These are phyloP conservation scores for Latheticus oryzae DNA, from an alignment of 2,888 invertebrate species.

Conservation along the genomic window DNA sequence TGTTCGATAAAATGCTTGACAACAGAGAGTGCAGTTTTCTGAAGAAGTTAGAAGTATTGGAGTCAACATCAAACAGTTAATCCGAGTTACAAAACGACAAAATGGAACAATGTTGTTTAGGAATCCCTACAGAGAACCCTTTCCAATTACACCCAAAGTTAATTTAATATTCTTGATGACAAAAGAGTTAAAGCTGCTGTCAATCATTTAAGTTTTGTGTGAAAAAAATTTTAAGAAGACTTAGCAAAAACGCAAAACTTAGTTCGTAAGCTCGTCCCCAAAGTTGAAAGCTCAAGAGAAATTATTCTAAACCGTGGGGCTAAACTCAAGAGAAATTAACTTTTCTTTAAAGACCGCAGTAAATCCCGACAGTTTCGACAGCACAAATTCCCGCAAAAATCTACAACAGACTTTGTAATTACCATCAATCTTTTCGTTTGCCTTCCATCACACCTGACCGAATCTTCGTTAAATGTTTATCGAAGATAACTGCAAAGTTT, in stretches of 20 bases:
- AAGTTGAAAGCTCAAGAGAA: constrained; percentile 25
- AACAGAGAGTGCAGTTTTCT: too few relatives aligned
- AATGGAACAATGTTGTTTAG: too few relatives aligned
- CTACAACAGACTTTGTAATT: constrained; percentile 16
- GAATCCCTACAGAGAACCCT: too few relatives aligned
- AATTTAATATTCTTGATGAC: too few relatives aligned
- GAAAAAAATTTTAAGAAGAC: too few relatives aligned
- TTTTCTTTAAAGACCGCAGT: constrained; percentile 18
- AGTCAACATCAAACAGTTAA: too few relatives aligned
- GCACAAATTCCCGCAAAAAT: constrained; percentile 13
- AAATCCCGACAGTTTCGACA: constrained; percentile 22
- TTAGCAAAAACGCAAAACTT: constrained; percentile 2
- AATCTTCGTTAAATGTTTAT: not conserved
- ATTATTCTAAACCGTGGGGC: constrained; percentile 17
- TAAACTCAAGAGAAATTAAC: constrained; percentile 24
- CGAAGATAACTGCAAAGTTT: not conserved
- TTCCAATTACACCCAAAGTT: too few relatives aligned
- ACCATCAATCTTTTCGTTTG: constrained; percentile 11
- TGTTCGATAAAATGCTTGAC: too few relatives aligned
- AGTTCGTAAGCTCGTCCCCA: not conserved
- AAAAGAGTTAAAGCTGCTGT: too few relatives aligned
- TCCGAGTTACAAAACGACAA: too few relatives aligned
- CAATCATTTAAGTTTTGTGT: too few relatives aligned
- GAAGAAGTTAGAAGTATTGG: too few relatives aligned
- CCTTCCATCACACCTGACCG: not conserved